Conservation (phyloP, 2,888 invertebrate genomes). For the Sisyra nigra region DNA sequence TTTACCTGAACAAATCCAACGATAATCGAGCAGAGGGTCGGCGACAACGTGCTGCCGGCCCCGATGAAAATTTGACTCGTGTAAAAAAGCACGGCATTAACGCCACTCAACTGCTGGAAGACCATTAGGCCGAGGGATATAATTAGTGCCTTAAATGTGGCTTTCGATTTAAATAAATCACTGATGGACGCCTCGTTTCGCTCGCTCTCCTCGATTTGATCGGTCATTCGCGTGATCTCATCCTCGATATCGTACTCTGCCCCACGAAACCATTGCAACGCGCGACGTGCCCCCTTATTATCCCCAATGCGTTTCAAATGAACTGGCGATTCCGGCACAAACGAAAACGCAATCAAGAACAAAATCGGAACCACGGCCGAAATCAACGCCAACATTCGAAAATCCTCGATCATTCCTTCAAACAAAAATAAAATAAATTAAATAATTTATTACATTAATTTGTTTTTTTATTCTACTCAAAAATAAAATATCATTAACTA, state of each 20-base stretch:
- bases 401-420: constrained; percentile 24
- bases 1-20: constrained; percentile 26
- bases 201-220: constrained; percentile 29
- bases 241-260: constrained; percentile 36
- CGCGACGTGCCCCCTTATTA: constrained; percentile 37
- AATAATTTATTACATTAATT: too few relatives aligned
- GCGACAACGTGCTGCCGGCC: constrained; percentile 18
- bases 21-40: constrained; percentile 25
- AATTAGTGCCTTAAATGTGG: constrained; percentile 19
- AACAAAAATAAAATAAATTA: constrained; percentile 7
- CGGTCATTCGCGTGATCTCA: constrained; percentile 34
- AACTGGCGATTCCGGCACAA: constrained; percentile 57
- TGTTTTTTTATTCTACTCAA: too few relatives aligned
- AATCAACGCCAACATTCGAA: constrained; percentile 28
- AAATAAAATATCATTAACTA: too few relatives aligned
- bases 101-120: constrained; percentile 26
- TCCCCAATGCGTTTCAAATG: constrained; percentile 39
- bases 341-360: constrained; percentile 31
- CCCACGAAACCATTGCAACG: constrained; percentile 44
- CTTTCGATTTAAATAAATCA: constrained; percentile 24
- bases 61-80: constrained; percentile 21
- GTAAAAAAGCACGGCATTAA: constrained; percentile 26
- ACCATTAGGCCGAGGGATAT: constrained; percentile 28
- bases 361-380: constrained; percentile 27
- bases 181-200: constrained; percentile 30